Base-by-base conservation (phyloP, 2,888 invertebrate species). In the Pandemis cinnamomeana region DNA sequence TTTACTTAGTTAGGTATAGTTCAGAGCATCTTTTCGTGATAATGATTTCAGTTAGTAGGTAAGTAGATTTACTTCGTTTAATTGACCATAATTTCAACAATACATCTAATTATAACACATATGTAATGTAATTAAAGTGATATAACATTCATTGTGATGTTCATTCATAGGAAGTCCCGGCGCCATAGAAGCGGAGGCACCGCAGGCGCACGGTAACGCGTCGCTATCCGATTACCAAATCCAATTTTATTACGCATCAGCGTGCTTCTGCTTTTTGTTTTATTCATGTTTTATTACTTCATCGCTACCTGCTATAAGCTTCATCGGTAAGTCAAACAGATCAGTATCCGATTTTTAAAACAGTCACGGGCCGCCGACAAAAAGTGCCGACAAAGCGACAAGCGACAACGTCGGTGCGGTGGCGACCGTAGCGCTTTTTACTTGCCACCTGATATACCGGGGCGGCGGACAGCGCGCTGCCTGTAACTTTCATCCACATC, bases 341-440 rank as follows among this genome's bases (percentile, higher is more conserved):
- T 90, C 87, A 85, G 85, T 90, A 88, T 92, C 88, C 83, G 87
- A 91, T 93, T 93, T 91, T 91, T 91, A 92, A 93, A 93, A 91
- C 91, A 90, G 93, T 93, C 92, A 92, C 90, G 90, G 88, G 81
- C 82, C 76, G 72, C 82, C 81, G 79, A 87, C 83, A 92, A 93
- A 93, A 93, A 93, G 87, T 86, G 90, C 93, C 93, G 93, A 91
- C 93, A 93, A 91, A 92, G 89, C 78, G 80, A 83, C 84, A 80
- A 79, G 81, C 83, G 83, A 80, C 84, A 81, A 75, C 72, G 75
- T 79, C 81, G 83, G 80, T 83, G 85, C 83, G 80, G 84, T 85
- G 85, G 86, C 84, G 84, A 81, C 84, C 83, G 83, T 82, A 83
- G 83, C 81, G 84, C 86, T 91, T 90, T 91, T 91, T 82, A 82